Conservation (phyloP, 1,140 invertebrate species). For the Pseudoatta argentina region DNA sequence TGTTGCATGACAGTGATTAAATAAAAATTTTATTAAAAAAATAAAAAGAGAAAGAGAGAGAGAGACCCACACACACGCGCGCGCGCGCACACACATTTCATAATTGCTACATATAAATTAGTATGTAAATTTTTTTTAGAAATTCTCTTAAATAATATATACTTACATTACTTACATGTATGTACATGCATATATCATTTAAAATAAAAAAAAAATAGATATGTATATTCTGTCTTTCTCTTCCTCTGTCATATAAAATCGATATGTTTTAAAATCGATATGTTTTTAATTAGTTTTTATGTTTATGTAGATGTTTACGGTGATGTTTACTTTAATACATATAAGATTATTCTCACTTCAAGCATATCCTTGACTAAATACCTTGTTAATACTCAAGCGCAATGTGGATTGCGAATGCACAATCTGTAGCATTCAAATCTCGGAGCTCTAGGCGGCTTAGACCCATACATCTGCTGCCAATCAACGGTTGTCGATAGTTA, state of each 20-base stretch:
- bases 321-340: neutral
- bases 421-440: slow-evolving; percentile 37
- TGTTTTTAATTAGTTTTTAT: neutral
- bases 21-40: no score
- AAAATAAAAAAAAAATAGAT: no score
- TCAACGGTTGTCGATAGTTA: slow-evolving; percentile 45
- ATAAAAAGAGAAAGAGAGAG: no score
- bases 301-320: neutral
- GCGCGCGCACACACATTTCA: no score
- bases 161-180: no score
- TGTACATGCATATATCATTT: no score
- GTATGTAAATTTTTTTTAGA: no score
- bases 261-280: neutral
- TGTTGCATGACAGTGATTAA: no score
- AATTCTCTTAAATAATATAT: no score
- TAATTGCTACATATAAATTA: no score
- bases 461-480: slow-evolving; percentile 50
- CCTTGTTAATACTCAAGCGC: neutral
- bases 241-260: neutral
- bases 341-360: neutral
- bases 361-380: neutral
- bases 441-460: slow-evolving; percentile 10
- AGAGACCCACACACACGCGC: no score
- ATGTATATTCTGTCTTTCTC: no score
- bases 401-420: slow-evolving; percentile 7